phyloP scores from a whole-genome alignment of 2,797 vertebrate genomes.

The Erithacus rubecula region DNA sequence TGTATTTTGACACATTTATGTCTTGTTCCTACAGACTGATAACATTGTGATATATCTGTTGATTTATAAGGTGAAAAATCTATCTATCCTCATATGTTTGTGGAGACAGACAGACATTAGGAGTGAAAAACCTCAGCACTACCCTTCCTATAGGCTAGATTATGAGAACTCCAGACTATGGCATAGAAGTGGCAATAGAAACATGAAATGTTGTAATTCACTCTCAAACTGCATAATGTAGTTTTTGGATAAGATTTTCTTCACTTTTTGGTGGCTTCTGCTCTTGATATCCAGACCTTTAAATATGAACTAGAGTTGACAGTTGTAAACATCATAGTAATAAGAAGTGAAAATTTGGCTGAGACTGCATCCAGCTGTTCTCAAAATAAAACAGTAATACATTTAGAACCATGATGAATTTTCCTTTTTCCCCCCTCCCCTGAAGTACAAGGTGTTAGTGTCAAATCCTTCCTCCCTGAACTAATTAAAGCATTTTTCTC shows the following conservation, averaged over 20 bases:
- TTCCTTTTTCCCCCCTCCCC: not conserved
- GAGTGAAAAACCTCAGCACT: not conserved
- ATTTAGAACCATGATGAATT: not conserved
- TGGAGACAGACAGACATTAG: not conserved
- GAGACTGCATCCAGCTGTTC: constrained; percentile 16
- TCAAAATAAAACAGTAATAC: constrained; percentile 38
- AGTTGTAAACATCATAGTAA: not conserved
- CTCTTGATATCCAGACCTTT: not conserved
- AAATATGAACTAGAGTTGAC: not conserved
- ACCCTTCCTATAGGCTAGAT: not conserved
- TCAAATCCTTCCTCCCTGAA: not conserved
- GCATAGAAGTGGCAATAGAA: not conserved
- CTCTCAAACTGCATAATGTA: not conserved
- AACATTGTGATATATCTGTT: not conserved
- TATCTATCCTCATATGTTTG: not conserved
- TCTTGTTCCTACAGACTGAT: constrained; percentile 9
- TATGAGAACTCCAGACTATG: not conserved
- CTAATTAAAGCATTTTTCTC: not conserved
- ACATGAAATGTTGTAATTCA: not conserved
- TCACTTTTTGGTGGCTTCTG: not conserved
- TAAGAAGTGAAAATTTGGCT: not conserved
- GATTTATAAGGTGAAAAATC: constrained; percentile 34
- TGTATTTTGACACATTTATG: constrained; percentile 10
- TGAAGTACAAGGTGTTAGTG: not conserved
- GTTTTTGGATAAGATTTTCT: not conserved